Evolutionary conservation across 2,888 invertebrate genomes (phyloP).

Genomic region (Phytoseiulus persimilis): DNA sequence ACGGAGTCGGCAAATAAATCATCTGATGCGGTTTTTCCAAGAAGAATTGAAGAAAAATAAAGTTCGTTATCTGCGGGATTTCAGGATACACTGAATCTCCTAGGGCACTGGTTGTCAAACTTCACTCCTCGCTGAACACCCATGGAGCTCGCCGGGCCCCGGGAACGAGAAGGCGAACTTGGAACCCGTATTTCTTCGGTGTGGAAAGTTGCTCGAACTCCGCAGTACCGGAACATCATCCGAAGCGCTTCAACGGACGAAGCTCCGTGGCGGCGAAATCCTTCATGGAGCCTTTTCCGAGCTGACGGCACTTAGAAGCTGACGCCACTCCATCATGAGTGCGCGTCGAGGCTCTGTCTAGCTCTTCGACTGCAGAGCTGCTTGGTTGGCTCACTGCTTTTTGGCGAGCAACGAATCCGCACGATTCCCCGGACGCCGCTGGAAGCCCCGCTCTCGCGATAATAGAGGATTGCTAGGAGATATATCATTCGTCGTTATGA

Average conservation of each 20-base stretch:
- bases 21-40: too few species aligned
- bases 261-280: neutral
- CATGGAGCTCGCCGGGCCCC: too few species aligned
- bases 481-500: neutral
- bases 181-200: too few species aligned
- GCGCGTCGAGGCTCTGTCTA: neutral
- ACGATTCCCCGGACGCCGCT: neutral
- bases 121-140: too few species aligned
- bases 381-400: neutral
- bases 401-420: neutral
- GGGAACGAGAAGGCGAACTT: too few species aligned
- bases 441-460: neutral
- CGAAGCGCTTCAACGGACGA: neutral
- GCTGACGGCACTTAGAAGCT: neutral
- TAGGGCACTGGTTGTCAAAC: too few species aligned
- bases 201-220: neutral
- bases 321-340: neutral
- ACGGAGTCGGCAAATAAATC: too few species aligned
- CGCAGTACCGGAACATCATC: neutral
- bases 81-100: too few species aligned
- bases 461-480: neutral
- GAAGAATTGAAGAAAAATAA: too few species aligned
- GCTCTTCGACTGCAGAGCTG: neutral
- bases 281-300: neutral
- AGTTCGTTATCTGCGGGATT: too few species aligned